Base-by-base conservation (phyloP, 2,113 vertebrate species). In the Heterocephalus glaber region DNA sequence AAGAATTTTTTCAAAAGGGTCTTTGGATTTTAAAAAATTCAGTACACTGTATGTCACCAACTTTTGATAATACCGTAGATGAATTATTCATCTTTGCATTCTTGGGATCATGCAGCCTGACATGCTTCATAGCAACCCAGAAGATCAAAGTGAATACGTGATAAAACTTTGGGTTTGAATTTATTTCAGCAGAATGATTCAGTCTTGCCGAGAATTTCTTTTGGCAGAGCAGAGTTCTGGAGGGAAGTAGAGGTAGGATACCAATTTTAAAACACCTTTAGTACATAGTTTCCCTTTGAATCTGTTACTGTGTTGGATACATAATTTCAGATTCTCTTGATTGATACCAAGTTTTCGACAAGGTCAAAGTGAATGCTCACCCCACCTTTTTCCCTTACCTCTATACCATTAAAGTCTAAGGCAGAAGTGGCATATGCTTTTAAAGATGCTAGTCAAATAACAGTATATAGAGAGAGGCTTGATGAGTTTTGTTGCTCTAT, bases 131-230 rank as follows among this genome's bases (percentile, higher is more conserved):
- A 56, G 52, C 19, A 74, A 54, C 22, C 26, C 28, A 76, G 35
- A 49, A 84, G 79, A 89, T 94, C 26, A 95, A 82, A 89, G 89
- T 52, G 72, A 92, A n/a, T 72, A 41, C 81, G 30, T 58, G 60
- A 81, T 77, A 72, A 58, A n/a, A 83, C 24, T 86, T 80, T 63
- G 47, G 74, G 9, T 35, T 17, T 77, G 41, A 52, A 33, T 89
- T 89, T 93, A 66, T 93, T 76, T 93, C 22, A 76, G n/a, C 41
- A 84, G 52, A 10, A 28, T 88, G 81, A 85, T 41, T 65, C 38
- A 41, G 0, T 72, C 63, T 92, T 79, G 22, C 17, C 44, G 52
- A 93, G 30, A 38, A 26, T 17, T 68, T 61, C 76, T 28, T 7
- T 68, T 61, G 47, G 19, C 20, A 58, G 52, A 88, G 33, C 35